phyloP scores from a whole-genome alignment of 1,140 invertebrate species.

The Caenorhabditis briggsae region DNA sequence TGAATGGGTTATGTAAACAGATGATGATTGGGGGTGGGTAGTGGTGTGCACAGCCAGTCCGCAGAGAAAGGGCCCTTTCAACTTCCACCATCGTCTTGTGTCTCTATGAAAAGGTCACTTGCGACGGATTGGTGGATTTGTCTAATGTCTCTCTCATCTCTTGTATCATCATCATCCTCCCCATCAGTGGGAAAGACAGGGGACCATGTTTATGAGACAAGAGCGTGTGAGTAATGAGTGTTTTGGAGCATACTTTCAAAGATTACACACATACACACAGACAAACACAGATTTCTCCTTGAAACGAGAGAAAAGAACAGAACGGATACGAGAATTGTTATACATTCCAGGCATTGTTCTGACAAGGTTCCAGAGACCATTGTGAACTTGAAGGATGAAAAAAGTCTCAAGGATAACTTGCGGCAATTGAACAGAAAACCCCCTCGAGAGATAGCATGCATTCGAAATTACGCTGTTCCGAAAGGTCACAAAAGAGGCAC shows the following conservation, averaged over 20 bases:
- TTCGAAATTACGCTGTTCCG: conserved; percentile 39
- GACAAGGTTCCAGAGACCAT: background rate
- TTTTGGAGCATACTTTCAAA: conserved; percentile 51
- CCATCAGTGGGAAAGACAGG: background rate
- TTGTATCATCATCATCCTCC: background rate
- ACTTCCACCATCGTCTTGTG: conserved; percentile 30
- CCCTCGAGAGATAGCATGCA: background rate
- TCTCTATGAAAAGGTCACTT: background rate
- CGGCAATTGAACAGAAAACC: conserved; percentile 39
- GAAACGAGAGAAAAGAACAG: background rate
- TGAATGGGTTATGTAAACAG: conserved; percentile 53
- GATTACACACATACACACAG: conserved; percentile 24
- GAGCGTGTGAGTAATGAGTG: conserved; percentile 50
- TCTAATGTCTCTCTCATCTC: background rate
- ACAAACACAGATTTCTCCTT: background rate
- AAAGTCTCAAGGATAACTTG: conserved; percentile 5
- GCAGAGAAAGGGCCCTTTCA: background rate
- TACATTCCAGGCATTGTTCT: background rate
- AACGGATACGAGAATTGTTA: background rate
- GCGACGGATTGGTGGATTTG: background rate
- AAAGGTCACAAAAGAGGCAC: conserved; percentile 26
- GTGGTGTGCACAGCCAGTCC: background rate
- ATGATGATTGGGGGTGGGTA: conserved; percentile 26
- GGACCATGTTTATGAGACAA: conserved; percentile 48
- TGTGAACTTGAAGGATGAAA: no score